phyloP scores from a whole-genome alignment of 2,797 vertebrate genomes.

The Pantherophis alleghaniensis region DNA sequence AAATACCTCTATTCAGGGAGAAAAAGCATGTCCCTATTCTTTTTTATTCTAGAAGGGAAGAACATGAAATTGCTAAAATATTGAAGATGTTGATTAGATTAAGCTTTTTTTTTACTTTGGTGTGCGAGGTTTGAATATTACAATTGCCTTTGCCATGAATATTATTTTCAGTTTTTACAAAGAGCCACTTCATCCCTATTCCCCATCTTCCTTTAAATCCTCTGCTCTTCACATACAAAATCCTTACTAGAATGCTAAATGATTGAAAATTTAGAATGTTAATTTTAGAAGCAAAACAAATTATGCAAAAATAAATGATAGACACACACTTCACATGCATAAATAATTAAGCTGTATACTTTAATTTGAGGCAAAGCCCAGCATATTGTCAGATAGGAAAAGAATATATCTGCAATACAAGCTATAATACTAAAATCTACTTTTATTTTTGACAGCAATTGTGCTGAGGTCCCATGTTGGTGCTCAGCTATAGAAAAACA shows the following conservation, averaged over 20 bases:
- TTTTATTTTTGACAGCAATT: slow-evolving; percentile 14
- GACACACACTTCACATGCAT: background rate
- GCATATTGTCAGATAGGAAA: background rate
- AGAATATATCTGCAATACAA: background rate
- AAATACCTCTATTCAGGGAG: background rate
- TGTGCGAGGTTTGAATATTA: background rate
- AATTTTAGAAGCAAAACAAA: slow-evolving; percentile 12
- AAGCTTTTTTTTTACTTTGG: background rate
- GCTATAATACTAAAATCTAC: background rate
- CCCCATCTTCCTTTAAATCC: background rate
- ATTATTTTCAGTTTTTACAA: background rate
- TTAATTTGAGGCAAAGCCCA: background rate
- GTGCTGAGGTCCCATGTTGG: background rate
- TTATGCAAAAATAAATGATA: background rate
- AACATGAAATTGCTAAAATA: background rate
- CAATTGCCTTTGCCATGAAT: background rate
- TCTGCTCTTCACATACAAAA: background rate
- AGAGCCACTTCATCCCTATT: background rate
- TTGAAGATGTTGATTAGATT: background rate
- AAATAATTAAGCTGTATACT: background rate
- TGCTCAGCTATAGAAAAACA: slow-evolving; percentile 16
- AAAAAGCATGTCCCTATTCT: background rate
- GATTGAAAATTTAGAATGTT: background rate
- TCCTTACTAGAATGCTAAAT: background rate
- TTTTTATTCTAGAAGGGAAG: background rate